Evolutionary conservation across 2,797 vertebrate species (phyloP), one percentile per base, ranked within the genome.

Genomic region (Pangasius macronema): DNA sequence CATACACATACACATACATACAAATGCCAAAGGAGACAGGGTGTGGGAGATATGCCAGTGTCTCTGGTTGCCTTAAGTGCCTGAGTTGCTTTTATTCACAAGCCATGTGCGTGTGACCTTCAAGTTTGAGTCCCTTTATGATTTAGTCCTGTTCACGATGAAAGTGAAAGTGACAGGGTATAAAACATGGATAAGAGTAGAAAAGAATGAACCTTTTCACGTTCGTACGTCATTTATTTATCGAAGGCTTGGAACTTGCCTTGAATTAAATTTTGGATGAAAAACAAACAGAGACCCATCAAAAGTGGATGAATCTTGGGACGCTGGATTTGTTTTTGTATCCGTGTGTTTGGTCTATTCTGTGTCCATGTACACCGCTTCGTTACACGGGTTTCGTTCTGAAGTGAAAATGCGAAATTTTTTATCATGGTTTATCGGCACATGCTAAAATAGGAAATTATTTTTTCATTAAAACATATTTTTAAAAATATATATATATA

Each of bases 61-160:
- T 42, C 57, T 82, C 59, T 42, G 46, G 16, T 68, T 82, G 68
- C 70, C 57, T 83, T 49, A 49, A 77, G 80, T 77, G 49, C 33
- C 10, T 5, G 36, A 83, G 65, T 30, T 72, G 61, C 24, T 14
- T 83, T 57, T 67, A 67, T 85, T 67, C 49, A 9, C 61, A 65
- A 39, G 46, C 42, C 5, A 13, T 67, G 42, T 46, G 36, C 20
- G 20, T 67, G 33, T 88, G 87, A 88, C 83, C 87, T 85, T 88
- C 76, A 88, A 33, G 42, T 55, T 49, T 82, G 42, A 65, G 67
- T 82, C 27, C 30, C 33, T 75, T 85, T 82, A 82, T 63, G 70
- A 61, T 76, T 36, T 75, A 36, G 80, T 49, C 5, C 5, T 70
- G 65, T 73, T 49, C 39, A 36, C 72, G n/a, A 67, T 81, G 42